Evolutionary conservation across 2,888 invertebrate species (phyloP).

Genomic region (Hetaerina titia): DNA sequence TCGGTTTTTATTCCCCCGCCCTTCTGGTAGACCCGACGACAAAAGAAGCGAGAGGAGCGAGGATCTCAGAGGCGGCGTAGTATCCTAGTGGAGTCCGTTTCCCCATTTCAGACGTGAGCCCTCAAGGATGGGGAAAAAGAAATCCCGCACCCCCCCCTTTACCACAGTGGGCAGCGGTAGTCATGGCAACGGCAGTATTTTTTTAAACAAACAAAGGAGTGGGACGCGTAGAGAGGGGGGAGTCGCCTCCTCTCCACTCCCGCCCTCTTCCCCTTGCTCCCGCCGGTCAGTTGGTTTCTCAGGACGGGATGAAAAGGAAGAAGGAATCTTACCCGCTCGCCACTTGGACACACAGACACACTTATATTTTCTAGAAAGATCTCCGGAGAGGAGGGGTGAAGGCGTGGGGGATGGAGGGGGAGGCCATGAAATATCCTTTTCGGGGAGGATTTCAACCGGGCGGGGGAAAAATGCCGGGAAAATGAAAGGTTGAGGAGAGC

Average conservation of each 20-base stretch:
- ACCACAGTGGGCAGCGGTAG: background rate
- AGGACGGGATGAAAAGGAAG: background rate
- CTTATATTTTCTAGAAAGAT: background rate
- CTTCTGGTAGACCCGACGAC: background rate
- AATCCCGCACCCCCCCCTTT: background rate
- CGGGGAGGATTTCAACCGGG: background rate
- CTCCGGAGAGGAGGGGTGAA: background rate
- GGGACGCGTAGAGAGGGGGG: background rate
- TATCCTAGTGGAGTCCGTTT: background rate
- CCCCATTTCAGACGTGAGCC: conserved; percentile 4
- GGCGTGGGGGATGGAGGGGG: background rate
- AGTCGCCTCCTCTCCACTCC: background rate
- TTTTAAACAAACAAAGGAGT: conserved; percentile 30
- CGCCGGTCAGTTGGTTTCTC: background rate
- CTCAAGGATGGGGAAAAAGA: background rate
- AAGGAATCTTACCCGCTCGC: background rate
- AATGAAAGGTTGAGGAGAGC: too few relatives aligned
- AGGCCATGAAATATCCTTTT: background rate
- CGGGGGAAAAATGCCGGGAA: background rate
- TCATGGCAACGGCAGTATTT: background rate
- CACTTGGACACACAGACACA: background rate
- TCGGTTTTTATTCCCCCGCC: background rate
- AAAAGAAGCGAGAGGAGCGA: background rate
- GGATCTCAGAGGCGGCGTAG: background rate
- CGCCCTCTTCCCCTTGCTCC: background rate